phyloP scores from a whole-genome alignment of 2,888 invertebrate genomes.

The Liopterus haemorrhoidalis region DNA sequence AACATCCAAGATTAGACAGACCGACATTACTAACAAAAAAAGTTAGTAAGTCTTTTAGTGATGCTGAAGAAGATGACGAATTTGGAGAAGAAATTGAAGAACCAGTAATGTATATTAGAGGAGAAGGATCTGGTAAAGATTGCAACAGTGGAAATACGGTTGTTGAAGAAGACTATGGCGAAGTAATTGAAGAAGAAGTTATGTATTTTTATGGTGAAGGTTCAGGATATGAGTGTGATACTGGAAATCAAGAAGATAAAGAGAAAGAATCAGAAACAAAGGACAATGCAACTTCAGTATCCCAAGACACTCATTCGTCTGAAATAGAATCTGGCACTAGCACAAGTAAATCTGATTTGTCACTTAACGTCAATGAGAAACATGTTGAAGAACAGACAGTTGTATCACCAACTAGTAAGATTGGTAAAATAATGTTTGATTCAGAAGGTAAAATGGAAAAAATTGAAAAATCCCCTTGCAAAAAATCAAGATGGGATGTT shows the following conservation, averaged over 20 bases:
- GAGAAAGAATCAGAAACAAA: constrained; percentile 6
- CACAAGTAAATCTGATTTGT: too few relatives aligned
- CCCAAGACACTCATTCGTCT: not conserved
- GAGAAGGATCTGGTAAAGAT: constrained; percentile 58
- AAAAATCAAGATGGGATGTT: constrained; percentile 48
- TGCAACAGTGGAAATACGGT: constrained; percentile 23
- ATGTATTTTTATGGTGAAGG: constrained; percentile 68
- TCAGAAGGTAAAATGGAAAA: too few relatives aligned
- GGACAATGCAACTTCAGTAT: not conserved
- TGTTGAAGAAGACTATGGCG: constrained; percentile 47
- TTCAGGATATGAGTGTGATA: constrained; percentile 63
- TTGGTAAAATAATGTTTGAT: too few relatives aligned
- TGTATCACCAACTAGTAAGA: too few relatives aligned
- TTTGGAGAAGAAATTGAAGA: constrained; percentile 67
- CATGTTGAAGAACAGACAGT: too few relatives aligned
- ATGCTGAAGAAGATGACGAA: constrained; percentile 35
- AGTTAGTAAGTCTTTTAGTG: constrained; percentile 26
- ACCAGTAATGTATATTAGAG: constrained; percentile 63
- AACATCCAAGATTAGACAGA: constrained; percentile 30
- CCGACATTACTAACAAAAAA: constrained; percentile 34
- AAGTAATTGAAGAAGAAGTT: constrained; percentile 67
- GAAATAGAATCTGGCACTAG: not conserved
- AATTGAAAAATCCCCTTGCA: too few relatives aligned
- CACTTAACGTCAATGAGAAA: too few relatives aligned
- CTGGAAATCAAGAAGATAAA: constrained; percentile 58